These are phyloP conservation scores for Callimorpha dominula DNA, from an alignment of 2,888 invertebrate genomes.

Conservation along the genomic window DNA sequence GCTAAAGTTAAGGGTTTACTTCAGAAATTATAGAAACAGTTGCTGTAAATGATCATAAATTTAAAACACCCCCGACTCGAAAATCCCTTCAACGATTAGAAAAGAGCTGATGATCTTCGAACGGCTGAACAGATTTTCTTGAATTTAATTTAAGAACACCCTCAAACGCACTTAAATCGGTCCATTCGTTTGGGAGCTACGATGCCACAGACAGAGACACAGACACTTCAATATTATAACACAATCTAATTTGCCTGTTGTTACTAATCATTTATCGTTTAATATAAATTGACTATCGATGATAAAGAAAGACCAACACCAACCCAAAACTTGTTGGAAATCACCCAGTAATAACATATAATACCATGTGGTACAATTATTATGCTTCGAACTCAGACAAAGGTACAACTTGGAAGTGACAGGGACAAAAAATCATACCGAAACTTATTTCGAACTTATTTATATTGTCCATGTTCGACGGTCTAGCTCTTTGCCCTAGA, in stretches of 20 bases:
- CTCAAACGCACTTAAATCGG: too few species aligned
- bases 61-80: too few species aligned
- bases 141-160: too few species aligned
- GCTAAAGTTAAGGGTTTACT: too few species aligned
- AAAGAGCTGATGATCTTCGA: too few species aligned
- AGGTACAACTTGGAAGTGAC: conserved; percentile 11
- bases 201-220: too few species aligned
- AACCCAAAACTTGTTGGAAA: background rate
- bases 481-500: background rate
- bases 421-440: conserved; percentile 11
- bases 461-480: background rate
- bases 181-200: too few species aligned
- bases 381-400: conserved; percentile 3
- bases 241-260: background rate
- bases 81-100: too few species aligned
- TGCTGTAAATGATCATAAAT: too few species aligned
- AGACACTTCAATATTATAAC: too few species aligned
- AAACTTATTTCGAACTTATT: background rate
- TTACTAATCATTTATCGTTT: background rate
- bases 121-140: too few species aligned
- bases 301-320: background rate
- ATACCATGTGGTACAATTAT: conserved; percentile 6
- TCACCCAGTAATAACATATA: background rate
- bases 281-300: background rate
- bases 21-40: too few species aligned